phyloP scores from a whole-genome alignment of 2,113 vertebrate species.

The Hippopotamus amphibius region DNA sequence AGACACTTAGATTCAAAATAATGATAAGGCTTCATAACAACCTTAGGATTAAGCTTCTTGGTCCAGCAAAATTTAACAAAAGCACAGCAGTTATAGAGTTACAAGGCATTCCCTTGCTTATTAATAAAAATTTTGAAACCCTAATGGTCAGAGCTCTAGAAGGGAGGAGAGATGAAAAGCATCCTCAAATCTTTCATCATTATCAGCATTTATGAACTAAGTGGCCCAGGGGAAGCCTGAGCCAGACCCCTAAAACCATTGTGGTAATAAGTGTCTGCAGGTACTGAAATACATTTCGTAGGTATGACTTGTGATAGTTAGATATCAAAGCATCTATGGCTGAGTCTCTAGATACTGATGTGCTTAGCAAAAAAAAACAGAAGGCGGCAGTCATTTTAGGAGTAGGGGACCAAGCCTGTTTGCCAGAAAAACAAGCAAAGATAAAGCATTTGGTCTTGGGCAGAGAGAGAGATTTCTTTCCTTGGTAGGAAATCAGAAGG shows the following conservation, averaged over 20 bases:
- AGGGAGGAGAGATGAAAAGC: not conserved
- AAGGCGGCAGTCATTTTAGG: not conserved
- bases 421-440: not conserved
- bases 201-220: not conserved
- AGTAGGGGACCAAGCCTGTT: not conserved
- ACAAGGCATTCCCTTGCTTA: not conserved
- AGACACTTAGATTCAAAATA: not conserved
- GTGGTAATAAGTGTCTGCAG: not conserved
- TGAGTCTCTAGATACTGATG: not conserved
- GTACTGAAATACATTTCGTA: not conserved
- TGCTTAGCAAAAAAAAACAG: not conserved
- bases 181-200: not conserved
- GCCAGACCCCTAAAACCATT: not conserved
- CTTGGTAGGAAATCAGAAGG: not conserved
- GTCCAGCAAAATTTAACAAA: not conserved
- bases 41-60: not conserved
- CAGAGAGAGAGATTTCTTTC: not conserved
- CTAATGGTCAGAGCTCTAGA: not conserved
- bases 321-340: not conserved
- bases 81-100: not conserved
- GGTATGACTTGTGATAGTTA: not conserved
- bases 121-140: not conserved
- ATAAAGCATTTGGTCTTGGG: not conserved
- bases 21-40: not conserved
- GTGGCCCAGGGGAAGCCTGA: not conserved